Conservation (phyloP, 2,888 invertebrate species). For the Dryobotodes eremita region DNA sequence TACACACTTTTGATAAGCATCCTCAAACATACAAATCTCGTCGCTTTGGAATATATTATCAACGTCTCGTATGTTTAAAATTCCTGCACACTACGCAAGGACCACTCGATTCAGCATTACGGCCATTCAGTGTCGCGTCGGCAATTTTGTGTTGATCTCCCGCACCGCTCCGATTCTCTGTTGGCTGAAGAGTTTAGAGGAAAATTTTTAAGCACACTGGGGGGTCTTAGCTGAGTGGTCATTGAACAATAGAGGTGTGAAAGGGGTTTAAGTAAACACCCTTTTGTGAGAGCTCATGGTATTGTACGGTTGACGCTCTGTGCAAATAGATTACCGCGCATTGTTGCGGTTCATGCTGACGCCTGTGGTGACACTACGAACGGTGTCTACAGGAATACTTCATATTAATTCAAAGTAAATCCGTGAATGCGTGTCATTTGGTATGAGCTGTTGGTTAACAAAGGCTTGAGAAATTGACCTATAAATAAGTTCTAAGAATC, state of each 20-base stretch:
- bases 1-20: conserved; percentile 63
- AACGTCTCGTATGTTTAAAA: conserved; percentile 80
- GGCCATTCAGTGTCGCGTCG: conserved; percentile 77
- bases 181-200: conserved; percentile 54
- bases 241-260: conserved; percentile 87
- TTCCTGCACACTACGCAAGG: conserved; percentile 79
- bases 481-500: background rate
- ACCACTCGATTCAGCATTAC: conserved; percentile 83
- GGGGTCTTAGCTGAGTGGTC: conserved; percentile 76
- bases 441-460: conserved; percentile 23
- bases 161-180: conserved; percentile 59
- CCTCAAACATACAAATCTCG: conserved; percentile 67
- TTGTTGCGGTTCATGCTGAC: conserved; percentile 77
- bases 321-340: conserved; percentile 88
- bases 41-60: conserved; percentile 71
- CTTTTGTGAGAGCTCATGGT: conserved; percentile 86
- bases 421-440: conserved; percentile 22
- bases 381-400: conserved; percentile 55
- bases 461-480: background rate
- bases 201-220: conserved; percentile 63
- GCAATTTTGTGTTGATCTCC: conserved; percentile 72
- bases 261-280: conserved; percentile 90
- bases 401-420: conserved; percentile 52
- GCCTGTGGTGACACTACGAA: conserved; percentile 62
- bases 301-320: conserved; percentile 84